Evolutionary conservation across 2,113 vertebrate genomes (phyloP), one percentile per base, ranked within the genome.

Genomic region (Plotosus lineatus): DNA sequence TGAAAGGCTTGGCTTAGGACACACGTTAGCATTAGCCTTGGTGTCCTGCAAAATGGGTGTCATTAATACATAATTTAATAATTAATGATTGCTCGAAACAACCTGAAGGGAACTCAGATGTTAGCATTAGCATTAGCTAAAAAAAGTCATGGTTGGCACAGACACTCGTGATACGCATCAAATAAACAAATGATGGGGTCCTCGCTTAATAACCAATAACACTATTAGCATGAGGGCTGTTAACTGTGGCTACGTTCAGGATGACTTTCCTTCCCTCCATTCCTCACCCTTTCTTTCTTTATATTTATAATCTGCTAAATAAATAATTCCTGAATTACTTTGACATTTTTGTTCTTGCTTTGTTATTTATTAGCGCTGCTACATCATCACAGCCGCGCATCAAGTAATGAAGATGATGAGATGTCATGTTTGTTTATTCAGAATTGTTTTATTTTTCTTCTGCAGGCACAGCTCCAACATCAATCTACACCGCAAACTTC

Each of bases 401-500:
- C 23, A 40, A 66, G 36, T 40, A 5, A 9, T 19, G 17, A 63
- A 21, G 7, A 5, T 21, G 61, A n/a, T 19, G 26, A 69, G 6
- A n/a, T 2, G n/a, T 48, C 26, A 4, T 6, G 0, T 12, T 19
- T 71, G 19, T 28, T 65, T 14, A 50, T 31, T 50, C 10, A 50
- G 31, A 36, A 36, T 48, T 73, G 17, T 61, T 72, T 61, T 50
- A 19, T 66, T 10, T 82, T 21, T 77, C 15, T n/a, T 79, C 44
- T 46, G 86, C 90, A 99, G 98, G 95, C 98, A 99, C 93, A 99
- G 98, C 93, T 98, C 97, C 94, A 99, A 99, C 94, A 99, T 99
- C 94, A 99, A 99, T 90, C 95, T 99, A 89, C 98, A 99, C 89
- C 97, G 98, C 90, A 99, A 99, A 98, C 96, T 99, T 93, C 96